These are phyloP conservation scores for Unio pictorum DNA, from an alignment of 2,888 invertebrate genomes.

Conservation along the genomic window DNA sequence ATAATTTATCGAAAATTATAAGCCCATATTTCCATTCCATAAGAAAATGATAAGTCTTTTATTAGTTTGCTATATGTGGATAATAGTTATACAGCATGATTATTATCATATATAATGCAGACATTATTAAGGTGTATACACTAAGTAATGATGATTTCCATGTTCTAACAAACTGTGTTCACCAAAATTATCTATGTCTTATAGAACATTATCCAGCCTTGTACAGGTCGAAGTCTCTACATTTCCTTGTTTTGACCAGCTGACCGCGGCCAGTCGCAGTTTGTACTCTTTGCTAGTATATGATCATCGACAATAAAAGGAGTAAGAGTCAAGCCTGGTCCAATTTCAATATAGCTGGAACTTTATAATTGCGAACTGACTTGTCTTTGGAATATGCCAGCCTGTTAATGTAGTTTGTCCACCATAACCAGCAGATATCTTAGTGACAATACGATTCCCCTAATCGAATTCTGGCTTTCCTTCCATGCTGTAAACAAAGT, in stretches of 20 bases:
- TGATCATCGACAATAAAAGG: neutral
- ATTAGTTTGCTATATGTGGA: too few relatives aligned
- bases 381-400: neutral
- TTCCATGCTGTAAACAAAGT: neutral
- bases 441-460: neutral
- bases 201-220: slow-evolving; percentile 1
- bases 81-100: too few relatives aligned
- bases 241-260: neutral
- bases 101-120: too few relatives aligned
- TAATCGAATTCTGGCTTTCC: neutral
- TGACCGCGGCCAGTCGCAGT: neutral
- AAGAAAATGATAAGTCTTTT: too few relatives aligned
- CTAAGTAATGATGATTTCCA: too few relatives aligned
- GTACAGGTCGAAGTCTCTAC: neutral
- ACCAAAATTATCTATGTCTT: neutral
- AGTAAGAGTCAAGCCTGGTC: neutral
- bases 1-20: too few relatives aligned
- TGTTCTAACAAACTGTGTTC: too few relatives aligned
- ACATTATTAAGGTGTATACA: too few relatives aligned
- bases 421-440: neutral
- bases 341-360: neutral
- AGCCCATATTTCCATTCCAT: too few relatives aligned
- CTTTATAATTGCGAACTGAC: neutral
- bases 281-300: neutral
- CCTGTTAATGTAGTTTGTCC: neutral